Percentiles rank a stretch among this genome's conserved stretches.
These are phyloP conservation scores for Zygaena filipendulae DNA, from an alignment of 2,888 invertebrate genomes.

Conservation along the genomic window DNA sequence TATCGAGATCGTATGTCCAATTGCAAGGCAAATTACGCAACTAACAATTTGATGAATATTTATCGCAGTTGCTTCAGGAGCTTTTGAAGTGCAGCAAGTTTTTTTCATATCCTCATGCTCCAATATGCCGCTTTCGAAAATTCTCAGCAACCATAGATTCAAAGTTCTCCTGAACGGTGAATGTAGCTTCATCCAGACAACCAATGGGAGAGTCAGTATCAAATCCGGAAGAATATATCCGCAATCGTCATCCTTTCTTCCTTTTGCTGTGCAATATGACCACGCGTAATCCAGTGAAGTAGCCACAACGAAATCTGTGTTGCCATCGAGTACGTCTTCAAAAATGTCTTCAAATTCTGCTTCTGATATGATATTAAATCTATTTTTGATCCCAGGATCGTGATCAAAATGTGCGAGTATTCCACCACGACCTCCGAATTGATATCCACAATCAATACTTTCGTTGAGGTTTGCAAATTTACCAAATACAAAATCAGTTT, in stretches of 20 bases:
- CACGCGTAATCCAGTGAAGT: conserved; percentile 41
- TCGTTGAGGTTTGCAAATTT: conserved; percentile 36
- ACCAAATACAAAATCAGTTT: conserved; percentile 34
- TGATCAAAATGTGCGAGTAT: conserved; percentile 39
- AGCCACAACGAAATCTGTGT: conserved; percentile 35
- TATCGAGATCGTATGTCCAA: conserved; percentile 30
- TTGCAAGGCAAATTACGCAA: conserved; percentile 31
- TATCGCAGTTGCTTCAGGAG: conserved; percentile 33
- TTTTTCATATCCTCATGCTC: conserved; percentile 25
- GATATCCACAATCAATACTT: conserved; percentile 30
- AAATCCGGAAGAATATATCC: conserved; percentile 41
- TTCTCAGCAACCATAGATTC: conserved; percentile 33
- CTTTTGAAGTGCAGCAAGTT: conserved; percentile 18
- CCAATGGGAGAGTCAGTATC: conserved; percentile 40
- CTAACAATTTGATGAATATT: conserved; percentile 33
- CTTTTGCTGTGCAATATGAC: conserved; percentile 33
- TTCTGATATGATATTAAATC: conserved; percentile 34
- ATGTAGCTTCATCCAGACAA: conserved; percentile 38
- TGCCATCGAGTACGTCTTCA: conserved; percentile 30
- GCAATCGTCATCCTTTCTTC: conserved; percentile 37
- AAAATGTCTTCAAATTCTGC: conserved; percentile 33
- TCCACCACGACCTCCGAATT: conserved; percentile 37
- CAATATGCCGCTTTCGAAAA: conserved; percentile 39
- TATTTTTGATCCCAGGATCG: conserved; percentile 31
- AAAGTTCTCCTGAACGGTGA: conserved; percentile 33